Evolutionary conservation across 2,888 invertebrate genomes (phyloP).

Genomic region (Drosophila dives): DNA sequence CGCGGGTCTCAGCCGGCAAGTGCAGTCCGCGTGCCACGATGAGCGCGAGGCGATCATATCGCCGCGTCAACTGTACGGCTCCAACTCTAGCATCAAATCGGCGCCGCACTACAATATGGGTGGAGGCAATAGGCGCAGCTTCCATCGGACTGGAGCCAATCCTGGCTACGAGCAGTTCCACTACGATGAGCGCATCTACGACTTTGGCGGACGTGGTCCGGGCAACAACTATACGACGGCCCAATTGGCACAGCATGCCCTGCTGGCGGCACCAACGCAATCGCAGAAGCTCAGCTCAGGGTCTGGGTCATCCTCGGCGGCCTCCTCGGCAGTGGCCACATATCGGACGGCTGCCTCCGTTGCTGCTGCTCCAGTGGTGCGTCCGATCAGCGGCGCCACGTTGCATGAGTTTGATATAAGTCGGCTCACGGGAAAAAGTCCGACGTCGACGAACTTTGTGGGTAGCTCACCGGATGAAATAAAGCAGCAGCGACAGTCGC

Average conservation of each 20-base stretch:
- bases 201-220: conserved; percentile 83
- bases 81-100: conserved; percentile 85
- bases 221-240: conserved; percentile 77
- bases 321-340: conserved; percentile 71
- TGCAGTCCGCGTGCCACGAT: conserved; percentile 78
- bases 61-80: conserved; percentile 84
- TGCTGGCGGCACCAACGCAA: conserved; percentile 32
- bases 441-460: conserved; percentile 82
- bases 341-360: conserved; percentile 52
- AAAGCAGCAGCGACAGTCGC: conserved; percentile 48
- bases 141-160: conserved; percentile 58
- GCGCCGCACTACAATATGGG: conserved; percentile 85
- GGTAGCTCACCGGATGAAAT: conserved; percentile 74
- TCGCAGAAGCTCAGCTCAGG: conserved; percentile 74
- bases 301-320: conserved; percentile 77
- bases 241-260: conserved; percentile 41
- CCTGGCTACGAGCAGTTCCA: conserved; percentile 73
- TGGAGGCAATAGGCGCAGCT: conserved; percentile 60
- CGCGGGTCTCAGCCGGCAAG: conserved; percentile 82
- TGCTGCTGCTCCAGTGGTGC: conserved; percentile 37
- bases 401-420: conserved; percentile 85
- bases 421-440: conserved; percentile 85
- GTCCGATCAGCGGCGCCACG: conserved; percentile 63
- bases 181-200: conserved; percentile 84
- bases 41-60: conserved; percentile 73